phyloP scores from a whole-genome alignment of 2,888 invertebrate species.

The Oasisia sp. region DNA sequence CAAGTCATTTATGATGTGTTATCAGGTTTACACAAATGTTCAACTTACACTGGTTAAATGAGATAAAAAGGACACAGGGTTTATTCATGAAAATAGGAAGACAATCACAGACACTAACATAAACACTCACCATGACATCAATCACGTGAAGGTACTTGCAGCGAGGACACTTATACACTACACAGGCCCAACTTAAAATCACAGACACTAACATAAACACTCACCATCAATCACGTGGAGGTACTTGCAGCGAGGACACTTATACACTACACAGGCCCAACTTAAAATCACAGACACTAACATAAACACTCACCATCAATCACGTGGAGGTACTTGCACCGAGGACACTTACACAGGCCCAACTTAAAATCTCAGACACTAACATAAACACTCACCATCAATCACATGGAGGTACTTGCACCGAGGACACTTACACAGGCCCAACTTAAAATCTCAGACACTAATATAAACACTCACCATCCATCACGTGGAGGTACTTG shows the following conservation, averaged over 20 bases:
- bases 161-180: too few relatives aligned
- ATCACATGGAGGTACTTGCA: constrained; percentile 71
- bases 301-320: too few relatives aligned
- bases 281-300: constrained; percentile 80
- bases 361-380: too few relatives aligned
- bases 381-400: constrained; percentile 77
- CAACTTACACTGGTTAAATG: not conserved
- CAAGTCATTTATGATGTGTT: not conserved
- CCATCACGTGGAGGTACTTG: constrained; percentile 97
- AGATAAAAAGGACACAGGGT: not conserved
- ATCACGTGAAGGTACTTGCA: constrained; percentile 71
- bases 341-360: too few relatives aligned
- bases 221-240: constrained; percentile 97
- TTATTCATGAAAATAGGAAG: not conserved
- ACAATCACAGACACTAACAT: not conserved
- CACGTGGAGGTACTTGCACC: too few relatives aligned
- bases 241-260: constrained; percentile 93
- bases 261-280: constrained; percentile 95
- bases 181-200: too few relatives aligned
- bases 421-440: too few relatives aligned
- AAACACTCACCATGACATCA: constrained; percentile 82
- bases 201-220: not conserved
- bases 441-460: too few relatives aligned
- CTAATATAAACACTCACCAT: constrained; percentile 75
- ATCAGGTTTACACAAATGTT: not conserved